Evolutionary conservation across 2,888 invertebrate species (phyloP), one percentile per base, ranked within the genome.

Genomic region (Galeruca laticollis): DNA sequence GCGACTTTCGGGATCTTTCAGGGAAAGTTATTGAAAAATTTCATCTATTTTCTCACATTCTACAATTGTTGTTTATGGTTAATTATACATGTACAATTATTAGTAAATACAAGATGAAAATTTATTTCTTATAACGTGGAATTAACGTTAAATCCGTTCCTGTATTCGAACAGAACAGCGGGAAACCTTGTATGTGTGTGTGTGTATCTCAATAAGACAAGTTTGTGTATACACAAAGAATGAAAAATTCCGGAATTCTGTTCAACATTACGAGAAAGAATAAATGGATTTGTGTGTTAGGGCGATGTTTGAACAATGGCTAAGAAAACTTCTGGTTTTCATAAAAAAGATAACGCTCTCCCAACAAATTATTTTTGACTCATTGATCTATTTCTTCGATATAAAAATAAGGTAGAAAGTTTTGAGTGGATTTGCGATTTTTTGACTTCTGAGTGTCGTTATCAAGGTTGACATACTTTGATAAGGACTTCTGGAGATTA

Each of bases 221-320:
- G 65, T 65, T 65, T 64, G 64, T 64, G 26, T 40, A 62, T 52
- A 62, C 37, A 62, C 62, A 63, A 63, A 63, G 63, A 54, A 63
- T 54, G 63, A 63, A 63, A 63, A 63, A 63, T 54, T 63, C 37
- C 33, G 37, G 52, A 54, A 5, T 35, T 61, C 52, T 43, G 37
- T 18, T 66, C 47, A 11, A 57, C 31, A 56, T 57, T 20, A 51
- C 49, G 37, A 49, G 43, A 47, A 52, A 15, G 57, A 37, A 57
- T 57, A 52, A 59, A 65, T 59, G 51, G 51, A 66, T 66, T 65
- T 65, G 65, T 65, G 33, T 65, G 35, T 49, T 66, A 51, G 47
- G 57, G 57, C 59, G 47, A 49, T 51, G 51, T 61, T 63, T 63
- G 54, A 63, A 63, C 63, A 63, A 63, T 63, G 31, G 21, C 21